phyloP scores from a whole-genome alignment of 1,140 invertebrate genomes.

The Himalopsyche phryganea region DNA sequence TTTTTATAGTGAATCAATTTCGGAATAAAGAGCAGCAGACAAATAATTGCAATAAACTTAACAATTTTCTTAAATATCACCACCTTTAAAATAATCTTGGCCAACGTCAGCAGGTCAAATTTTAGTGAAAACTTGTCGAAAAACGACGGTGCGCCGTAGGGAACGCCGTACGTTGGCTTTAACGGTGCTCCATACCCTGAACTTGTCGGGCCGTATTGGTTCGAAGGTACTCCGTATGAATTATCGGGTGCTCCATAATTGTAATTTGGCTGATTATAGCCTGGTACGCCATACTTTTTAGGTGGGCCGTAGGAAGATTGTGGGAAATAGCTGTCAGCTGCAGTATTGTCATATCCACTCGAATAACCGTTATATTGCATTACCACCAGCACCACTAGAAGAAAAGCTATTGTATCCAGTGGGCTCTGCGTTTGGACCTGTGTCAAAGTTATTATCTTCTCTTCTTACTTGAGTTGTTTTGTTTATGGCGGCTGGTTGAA shows the following conservation, averaged over 20 bases:
- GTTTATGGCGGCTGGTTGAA: neutral
- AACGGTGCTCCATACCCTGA: slow-evolving; percentile 51
- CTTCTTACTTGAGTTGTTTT: slow-evolving; percentile 18
- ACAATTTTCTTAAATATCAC: slow-evolving; percentile 75
- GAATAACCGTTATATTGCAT: slow-evolving; percentile 16
- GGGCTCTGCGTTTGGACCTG: slow-evolving; percentile 26
- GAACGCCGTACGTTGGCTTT: slow-evolving; percentile 46
- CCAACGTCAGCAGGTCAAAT: slow-evolving; percentile 66
- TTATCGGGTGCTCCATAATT: slow-evolving; percentile 41
- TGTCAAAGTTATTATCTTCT: slow-evolving; percentile 20
- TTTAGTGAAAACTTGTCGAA: slow-evolving; percentile 62
- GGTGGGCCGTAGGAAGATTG: slow-evolving; percentile 37
- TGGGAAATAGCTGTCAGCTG: slow-evolving; percentile 25
- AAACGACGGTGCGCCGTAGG: slow-evolving; percentile 55
- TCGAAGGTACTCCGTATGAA: slow-evolving; percentile 40
- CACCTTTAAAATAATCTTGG: slow-evolving; percentile 68
- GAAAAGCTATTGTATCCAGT: slow-evolving; percentile 14
- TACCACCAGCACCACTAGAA: neutral
- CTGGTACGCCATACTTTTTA: slow-evolving; percentile 44
- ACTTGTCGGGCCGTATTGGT: slow-evolving; percentile 47
- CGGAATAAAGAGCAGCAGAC: slow-evolving; percentile 69
- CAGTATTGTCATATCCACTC: slow-evolving; percentile 3
- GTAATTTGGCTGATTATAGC: slow-evolving; percentile 35
- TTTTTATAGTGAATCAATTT: slow-evolving; percentile 58
- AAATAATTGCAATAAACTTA: slow-evolving; percentile 70